These are phyloP conservation scores for Podarcis muralis DNA, from an alignment of 2,113 vertebrate species.

Conservation along the genomic window DNA sequence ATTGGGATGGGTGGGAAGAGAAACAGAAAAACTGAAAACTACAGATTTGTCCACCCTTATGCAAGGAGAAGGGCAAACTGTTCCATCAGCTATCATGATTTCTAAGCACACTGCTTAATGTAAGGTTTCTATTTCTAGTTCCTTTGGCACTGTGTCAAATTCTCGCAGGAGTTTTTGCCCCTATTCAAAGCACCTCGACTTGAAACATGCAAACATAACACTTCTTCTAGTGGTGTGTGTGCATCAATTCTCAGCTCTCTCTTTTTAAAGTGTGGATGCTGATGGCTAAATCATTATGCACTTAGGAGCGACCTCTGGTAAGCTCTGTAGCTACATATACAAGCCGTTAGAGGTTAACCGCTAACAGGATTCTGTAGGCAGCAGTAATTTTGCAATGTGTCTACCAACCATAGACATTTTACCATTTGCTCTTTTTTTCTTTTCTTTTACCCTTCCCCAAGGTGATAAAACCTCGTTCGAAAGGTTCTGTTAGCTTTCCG, in stretches of 20 bases:
- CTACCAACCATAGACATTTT: background rate
- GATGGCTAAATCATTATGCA: background rate
- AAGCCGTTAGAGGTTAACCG: background rate
- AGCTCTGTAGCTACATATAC: background rate
- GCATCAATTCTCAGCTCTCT: background rate
- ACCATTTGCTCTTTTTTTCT: background rate
- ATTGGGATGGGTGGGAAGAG: too few relatives aligned
- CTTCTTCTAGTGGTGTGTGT: background rate
- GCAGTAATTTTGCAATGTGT: background rate
- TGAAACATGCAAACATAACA: background rate
- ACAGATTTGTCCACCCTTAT: too few relatives aligned
- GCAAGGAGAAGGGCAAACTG: background rate
- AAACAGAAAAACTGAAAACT: too few relatives aligned
- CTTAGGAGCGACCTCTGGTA: background rate
- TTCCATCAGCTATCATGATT: background rate
- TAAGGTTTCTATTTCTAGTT: too few relatives aligned
- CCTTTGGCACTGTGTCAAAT: background rate
- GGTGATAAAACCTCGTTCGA: slow-evolving; percentile 8
- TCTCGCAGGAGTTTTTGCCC: background rate
- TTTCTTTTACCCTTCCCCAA: background rate
- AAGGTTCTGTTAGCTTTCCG: background rate
- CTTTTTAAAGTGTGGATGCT: background rate
- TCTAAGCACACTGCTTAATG: background rate
- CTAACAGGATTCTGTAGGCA: background rate
- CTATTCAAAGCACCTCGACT: background rate